Base-by-base conservation (phyloP, 2,113 vertebrate genomes). In the Coptodon rendalli region DNA sequence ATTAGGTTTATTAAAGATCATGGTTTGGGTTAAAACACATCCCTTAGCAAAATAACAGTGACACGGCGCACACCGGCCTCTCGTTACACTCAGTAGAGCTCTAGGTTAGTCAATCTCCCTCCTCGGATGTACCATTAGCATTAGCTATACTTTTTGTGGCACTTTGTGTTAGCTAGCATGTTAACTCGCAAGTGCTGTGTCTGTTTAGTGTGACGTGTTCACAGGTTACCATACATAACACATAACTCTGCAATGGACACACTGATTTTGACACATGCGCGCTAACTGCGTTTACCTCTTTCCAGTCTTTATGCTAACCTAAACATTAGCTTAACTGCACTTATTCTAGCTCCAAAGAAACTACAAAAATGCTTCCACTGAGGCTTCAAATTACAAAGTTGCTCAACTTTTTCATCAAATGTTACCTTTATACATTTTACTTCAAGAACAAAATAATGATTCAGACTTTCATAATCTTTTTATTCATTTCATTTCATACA, bases 1-100 rank as follows among this genome's bases (percentile, higher is more conserved):
- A 14, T 71, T 45, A 0, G 22, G 22, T 68, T 68, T 0, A 8
- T 38, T 45, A 43, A 43, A 68, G 63, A 22, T 40, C 6, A 2
- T 13, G 6, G 5, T 3, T 71, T 24, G 5, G n/a, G 66, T 43
- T 43, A 14, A 71, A 71, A 71, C n/a, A 24, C 63, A 38, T 40
- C 36, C 0, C 10, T 13, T 3, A 36, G 10, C 17, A 66, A 38
- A 19, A 22, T n/a, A 38, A 68, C 19, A 13, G 36, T 68, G 34
- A 68, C 63, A 40, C 0, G 4, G 7, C 0, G n/a, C 66, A 71
- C 66, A 6, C 17, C 0, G 5, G 12, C 7, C 36, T 43, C n/a
- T 16, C 3, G 5, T 56, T 56, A 56, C 22, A 19, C 36, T 9
- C 9, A 40, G 63, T 9, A 22, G 14, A 68, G 29, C 59, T 61